phyloP scores from a whole-genome alignment of 1,140 invertebrate species.

The Drosophila nikananu region DNA sequence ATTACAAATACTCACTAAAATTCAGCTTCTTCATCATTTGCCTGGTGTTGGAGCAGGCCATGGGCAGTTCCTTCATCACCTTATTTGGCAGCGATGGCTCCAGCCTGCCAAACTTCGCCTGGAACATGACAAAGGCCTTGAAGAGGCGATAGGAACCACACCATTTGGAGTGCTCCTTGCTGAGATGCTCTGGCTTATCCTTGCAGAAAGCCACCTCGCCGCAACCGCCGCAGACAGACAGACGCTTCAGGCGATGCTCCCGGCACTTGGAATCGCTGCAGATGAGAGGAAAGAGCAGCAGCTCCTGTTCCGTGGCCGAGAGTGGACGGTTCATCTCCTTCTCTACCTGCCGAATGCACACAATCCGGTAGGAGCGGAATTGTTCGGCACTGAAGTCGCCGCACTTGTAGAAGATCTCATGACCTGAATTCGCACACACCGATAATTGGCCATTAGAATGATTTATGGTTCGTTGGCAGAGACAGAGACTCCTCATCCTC shows the following conservation, averaged over 20 bases:
- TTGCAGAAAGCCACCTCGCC: conserved; percentile 87
- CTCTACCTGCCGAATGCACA: conserved; percentile 87
- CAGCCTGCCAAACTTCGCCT: conserved; percentile 86
- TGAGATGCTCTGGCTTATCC: conserved; percentile 85
- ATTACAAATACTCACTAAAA: conserved; percentile 40
- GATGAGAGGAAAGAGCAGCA: conserved; percentile 88
- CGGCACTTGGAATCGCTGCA: conserved; percentile 86
- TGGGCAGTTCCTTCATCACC: conserved; percentile 77
- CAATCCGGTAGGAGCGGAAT: conserved; percentile 88
- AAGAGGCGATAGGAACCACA: conserved; percentile 87
- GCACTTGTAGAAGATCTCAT: conserved; percentile 86
- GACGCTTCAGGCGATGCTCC: conserved; percentile 85
- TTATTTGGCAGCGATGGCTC: conserved; percentile 87
- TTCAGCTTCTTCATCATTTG: conserved; percentile 64
- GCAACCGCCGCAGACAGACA: conserved; percentile 87
- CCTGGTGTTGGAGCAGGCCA: conserved; percentile 58
- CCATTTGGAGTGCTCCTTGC: conserved; percentile 85
- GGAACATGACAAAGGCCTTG: conserved; percentile 86
- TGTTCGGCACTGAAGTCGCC: conserved; percentile 86
- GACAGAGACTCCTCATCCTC: background rate
- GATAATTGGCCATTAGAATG: conserved; percentile 24
- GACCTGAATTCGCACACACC: conserved; percentile 43
- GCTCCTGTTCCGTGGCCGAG: conserved; percentile 89
- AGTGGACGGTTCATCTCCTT: conserved; percentile 87
- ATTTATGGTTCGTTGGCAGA: conserved; percentile 25